phyloP scores from a whole-genome alignment of 2,113 vertebrate genomes.

The Tetraodon nigroviridis region DNA sequence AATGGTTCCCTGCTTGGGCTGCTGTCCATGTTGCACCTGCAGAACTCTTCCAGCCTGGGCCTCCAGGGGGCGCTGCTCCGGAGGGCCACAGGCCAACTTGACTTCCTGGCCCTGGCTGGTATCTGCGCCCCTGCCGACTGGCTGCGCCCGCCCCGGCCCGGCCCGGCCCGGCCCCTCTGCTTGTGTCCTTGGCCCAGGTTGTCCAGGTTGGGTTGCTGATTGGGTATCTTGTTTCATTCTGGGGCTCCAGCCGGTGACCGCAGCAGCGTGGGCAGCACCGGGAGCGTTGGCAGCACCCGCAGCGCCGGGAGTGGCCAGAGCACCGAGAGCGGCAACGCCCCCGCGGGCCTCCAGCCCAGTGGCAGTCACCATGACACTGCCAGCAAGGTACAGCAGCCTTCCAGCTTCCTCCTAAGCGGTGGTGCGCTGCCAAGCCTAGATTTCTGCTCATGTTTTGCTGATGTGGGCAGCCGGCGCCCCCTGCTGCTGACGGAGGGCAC shows the following conservation, averaged over 20 bases:
- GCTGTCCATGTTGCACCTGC: too few species aligned
- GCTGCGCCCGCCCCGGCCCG: background rate
- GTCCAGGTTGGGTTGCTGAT: background rate
- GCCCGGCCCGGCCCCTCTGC: background rate
- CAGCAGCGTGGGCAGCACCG: constrained; percentile 89
- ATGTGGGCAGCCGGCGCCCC: constrained; percentile 69
- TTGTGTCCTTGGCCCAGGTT: background rate
- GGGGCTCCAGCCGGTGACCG: constrained; percentile 82
- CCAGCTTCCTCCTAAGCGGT: too few species aligned
- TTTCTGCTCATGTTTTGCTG: too few species aligned
- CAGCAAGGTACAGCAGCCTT: constrained; percentile 45
- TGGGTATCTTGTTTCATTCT: too few species aligned
- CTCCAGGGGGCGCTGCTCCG: too few species aligned
- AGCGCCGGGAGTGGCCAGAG: constrained; percentile 94
- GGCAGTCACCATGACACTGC: constrained; percentile 36
- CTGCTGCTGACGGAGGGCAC: constrained; percentile 68
- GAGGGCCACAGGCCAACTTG: too few species aligned
- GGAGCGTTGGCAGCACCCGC: constrained; percentile 89
- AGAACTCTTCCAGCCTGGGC: background rate
- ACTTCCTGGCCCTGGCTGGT: too few species aligned
- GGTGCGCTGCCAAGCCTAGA: too few species aligned
- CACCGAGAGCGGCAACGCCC: constrained; percentile 82
- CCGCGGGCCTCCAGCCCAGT: constrained; percentile 49
- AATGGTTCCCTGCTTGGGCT: too few species aligned
- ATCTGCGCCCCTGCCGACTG: background rate